A percentile compares a stretch with the other conserved stretches of the same genome.
These are phyloP conservation scores for Andrena bucephala DNA, from an alignment of 2,888 invertebrate genomes.

Conservation along the genomic window DNA sequence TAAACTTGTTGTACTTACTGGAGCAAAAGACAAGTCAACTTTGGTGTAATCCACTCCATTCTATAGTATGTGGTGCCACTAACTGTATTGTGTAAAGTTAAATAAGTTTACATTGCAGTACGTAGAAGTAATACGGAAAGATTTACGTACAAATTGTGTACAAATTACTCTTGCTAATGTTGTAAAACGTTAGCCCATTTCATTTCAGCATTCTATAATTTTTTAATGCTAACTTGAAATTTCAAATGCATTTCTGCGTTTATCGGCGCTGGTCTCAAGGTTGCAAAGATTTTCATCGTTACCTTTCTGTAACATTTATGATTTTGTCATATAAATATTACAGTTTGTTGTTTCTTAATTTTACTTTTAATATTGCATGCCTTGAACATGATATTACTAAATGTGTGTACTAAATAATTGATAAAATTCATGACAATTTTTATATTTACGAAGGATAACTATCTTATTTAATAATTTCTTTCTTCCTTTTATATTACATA, in stretches of 20 bases:
- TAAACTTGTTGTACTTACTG: conserved; percentile 3
- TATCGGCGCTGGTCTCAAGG: too few relatives aligned
- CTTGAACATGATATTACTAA: conserved; percentile 3
- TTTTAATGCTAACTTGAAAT: conserved; percentile 1
- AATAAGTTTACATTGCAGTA: neutral
- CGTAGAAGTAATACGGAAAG: neutral
- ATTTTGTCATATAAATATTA: conserved; percentile 12
- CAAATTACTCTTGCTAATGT: neutral
- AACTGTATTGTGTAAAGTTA: neutral
- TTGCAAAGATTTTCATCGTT: neutral
- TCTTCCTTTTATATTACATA: neutral
- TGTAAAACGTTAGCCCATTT: neutral
- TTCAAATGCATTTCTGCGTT: neutral
- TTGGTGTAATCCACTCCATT: neutral
- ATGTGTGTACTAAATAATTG: neutral
- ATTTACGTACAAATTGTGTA: neutral
- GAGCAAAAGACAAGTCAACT: neutral
- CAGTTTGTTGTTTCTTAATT: neutral
- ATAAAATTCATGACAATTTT: too few relatives aligned
- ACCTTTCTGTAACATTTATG: neutral
- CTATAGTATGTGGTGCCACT: neutral
- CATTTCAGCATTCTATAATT: neutral
- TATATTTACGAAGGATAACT: too few relatives aligned
- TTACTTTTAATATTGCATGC: conserved; percentile 46
- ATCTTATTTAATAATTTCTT: neutral